These are phyloP conservation scores for Tricholaema leucomelas DNA, from an alignment of 2,113 vertebrate species.

Conservation along the genomic window DNA sequence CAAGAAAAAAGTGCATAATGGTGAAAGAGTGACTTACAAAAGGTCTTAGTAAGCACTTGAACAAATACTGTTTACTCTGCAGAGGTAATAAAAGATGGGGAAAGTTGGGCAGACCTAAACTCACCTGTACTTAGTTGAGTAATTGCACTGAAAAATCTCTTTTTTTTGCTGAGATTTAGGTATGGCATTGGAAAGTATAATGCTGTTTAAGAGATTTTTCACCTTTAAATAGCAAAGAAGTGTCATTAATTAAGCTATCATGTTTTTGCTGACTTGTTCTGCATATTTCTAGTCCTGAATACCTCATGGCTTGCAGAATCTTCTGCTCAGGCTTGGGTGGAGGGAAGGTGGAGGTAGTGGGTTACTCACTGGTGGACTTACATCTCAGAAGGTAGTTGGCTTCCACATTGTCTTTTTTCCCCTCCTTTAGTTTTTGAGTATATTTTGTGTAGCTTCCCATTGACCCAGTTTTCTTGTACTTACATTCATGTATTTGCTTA, in stretches of 20 bases:
- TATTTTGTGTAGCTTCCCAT: not conserved
- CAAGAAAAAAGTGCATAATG: not conserved
- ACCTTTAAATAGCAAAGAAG: not conserved
- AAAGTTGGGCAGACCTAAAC: not conserved
- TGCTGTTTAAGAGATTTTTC: not conserved
- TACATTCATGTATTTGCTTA: not conserved
- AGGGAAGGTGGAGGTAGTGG: not conserved
- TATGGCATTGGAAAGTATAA: not conserved
- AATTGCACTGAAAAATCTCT: not conserved
- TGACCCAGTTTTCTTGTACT: not conserved
- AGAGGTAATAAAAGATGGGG: not conserved
- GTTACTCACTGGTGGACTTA: not conserved
- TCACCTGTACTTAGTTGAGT: not conserved
- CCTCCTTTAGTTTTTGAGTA: not conserved
- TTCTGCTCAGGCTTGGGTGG: not conserved
- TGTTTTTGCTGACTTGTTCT: not conserved
- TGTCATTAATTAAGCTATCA: not conserved
- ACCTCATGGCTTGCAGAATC: not conserved
- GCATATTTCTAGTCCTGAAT: not conserved
- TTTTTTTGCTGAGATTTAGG: not conserved
- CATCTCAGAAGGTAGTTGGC: not conserved
- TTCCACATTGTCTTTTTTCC: not conserved
- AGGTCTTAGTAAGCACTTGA: not conserved
- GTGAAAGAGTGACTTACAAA: not conserved
- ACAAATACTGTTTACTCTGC: not conserved